Evolutionary conservation across 2,888 invertebrate genomes (phyloP), one percentile per base, ranked within the genome.

Genomic region (Tortrix viridana): DNA sequence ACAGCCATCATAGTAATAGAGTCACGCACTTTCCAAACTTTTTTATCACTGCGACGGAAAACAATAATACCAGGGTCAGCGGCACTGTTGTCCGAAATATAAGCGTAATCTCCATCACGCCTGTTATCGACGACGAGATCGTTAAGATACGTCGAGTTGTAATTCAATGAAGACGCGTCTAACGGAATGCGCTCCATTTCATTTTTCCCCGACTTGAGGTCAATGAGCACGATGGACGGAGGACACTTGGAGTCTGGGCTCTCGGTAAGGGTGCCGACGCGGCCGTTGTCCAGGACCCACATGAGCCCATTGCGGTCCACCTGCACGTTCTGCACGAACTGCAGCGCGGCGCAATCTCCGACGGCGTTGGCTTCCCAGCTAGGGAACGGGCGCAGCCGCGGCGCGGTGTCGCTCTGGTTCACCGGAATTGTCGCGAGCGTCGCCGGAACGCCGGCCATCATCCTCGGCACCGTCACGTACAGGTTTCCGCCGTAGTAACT

Each of bases 321-420:
- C 77, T 96, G 96, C 69, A 96, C 88, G 71, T 95, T 95, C 80
- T 96, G 96, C 22, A 96, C 95, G 75, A 95, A 95, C 79, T 96
- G 96, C 65, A 96, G 87, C 1, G 95, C 93, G 16, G 86, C 82
- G 81, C 96, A 96, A 75, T 96, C 94, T 0, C 94, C 95, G 49
- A 94, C 66, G 18, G 85, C 82, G 76, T 96, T 96, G 88, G 94
- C 93, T 20, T 89, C 92, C 96, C 96, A 96, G 67, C 92, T 94
- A 65, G 96, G 96, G 80, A 94, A 96, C 3, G 96, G 95, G 58
- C 92, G 92, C 49, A 96, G 81, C 46, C 89, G 85, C 18, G 94
- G 94, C 57, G 93, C 87, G n/a, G 93, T 93, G 69, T 88, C 90
- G 71, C 84, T 86, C 68, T 85, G 84, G 67, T 83, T 77, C 49